Percentiles rank a stretch among this genome's conserved stretches.
phyloP scores from a whole-genome alignment of 2,888 invertebrate species.

The Xanthorhoe spadicearia region DNA sequence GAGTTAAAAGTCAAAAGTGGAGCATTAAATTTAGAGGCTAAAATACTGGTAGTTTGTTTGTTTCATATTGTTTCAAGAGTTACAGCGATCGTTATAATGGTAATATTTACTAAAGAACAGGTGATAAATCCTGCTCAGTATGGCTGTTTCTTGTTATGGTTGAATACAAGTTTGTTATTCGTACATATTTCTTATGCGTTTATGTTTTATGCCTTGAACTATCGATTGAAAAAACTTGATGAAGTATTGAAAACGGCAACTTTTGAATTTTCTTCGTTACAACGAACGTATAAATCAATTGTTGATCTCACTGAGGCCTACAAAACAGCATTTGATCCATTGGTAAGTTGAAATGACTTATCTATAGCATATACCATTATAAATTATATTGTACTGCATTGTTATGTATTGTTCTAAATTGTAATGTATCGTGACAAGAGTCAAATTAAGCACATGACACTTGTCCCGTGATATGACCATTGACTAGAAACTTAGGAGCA shows the following conservation, averaged over 20 bases:
- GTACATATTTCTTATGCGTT: conserved; percentile 5
- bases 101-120: background rate
- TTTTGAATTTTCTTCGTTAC: conserved; percentile 1
- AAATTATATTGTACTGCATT: no score
- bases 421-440: no score
- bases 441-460: no score
- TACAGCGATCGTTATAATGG: background rate
- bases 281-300: background rate
- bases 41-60: background rate
- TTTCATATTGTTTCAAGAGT: background rate
- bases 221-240: conserved; percentile 9
- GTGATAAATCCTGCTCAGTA: no score
- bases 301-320: conserved; percentile 7
- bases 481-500: no score
- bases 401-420: no score
- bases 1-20: background rate
- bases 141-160: background rate
- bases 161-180: background rate
- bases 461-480: no score
- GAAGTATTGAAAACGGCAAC: background rate
- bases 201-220: conserved; percentile 12
- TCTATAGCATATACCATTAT: no score
- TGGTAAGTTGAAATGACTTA: background rate
- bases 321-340: conserved; percentile 3
- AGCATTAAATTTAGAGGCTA: background rate